Evolutionary conservation across 2,113 vertebrate species (phyloP), one percentile per base, ranked within the genome.

Genomic region (Megaceryle maxima): DNA sequence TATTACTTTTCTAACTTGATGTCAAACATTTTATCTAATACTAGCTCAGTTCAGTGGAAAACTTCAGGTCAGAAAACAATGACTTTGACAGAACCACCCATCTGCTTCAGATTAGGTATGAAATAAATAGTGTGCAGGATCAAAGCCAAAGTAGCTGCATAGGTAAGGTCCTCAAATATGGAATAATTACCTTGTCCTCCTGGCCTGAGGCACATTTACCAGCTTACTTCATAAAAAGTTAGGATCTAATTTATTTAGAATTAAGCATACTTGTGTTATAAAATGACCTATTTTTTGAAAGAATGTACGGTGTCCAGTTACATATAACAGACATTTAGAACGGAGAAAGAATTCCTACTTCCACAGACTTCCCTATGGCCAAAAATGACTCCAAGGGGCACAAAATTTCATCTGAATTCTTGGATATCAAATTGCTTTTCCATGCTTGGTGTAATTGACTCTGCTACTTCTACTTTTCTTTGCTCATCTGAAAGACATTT

Each of bases 401-500:
- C 50, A 48, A 68, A 68, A 69, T 53, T 92, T 86, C 56, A 48
- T 67, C 43, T 59, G 29, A 59, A 80, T 59, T 86, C 75, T 83
- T 78, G 39, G 56, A 44, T 90, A 77, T 78, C 35, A 78, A 55
- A 79, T 92, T 91, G 25, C 37, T 94, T 94, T 95, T 70, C 78
- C 87, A 75, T 48, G 18, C 69, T 84, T 75, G 29, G 24, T 57
- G n/a, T 88, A 92, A 75, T 41, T 59, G 51, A 88, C 33, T 90
- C n/a, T 63, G 37, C 55, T 94, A 29, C 63, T 75, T 78, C 60
- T 59, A 9, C 20, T 83, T 89, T 79, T 51, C 51, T 84, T 16
- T 53, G n/a, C 25, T 87, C 62, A 82, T 93, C 53, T 93, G 62
- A 73, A 93, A 87, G 35, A 87, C 64, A 92, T 92, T 94, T 95